Base-by-base conservation (phyloP, 2,113 vertebrate genomes). In the Bubalus kerabau region DNA sequence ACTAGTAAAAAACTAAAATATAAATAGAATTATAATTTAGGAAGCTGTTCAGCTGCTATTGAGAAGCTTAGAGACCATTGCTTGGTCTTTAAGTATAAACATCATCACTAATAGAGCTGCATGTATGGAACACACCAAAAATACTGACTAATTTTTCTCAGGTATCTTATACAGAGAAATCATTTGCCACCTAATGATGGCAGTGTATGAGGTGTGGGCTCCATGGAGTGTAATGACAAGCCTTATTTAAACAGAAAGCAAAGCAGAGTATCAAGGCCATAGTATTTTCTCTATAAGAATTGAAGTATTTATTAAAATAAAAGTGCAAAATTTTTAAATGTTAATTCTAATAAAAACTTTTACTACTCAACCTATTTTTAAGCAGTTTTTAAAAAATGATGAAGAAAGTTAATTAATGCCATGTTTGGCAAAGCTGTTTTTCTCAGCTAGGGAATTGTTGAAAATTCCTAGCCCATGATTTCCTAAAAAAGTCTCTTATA, bases 381-480 rank as follows among this genome's bases (percentile, higher is more conserved):
- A 54, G 4, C 21, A 43, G 62, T 89, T 93, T 96, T 96, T 76
- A 36, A 91, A 54, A 10, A 91, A 59, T 32, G 12, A n/a, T 54
- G 36, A 91, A 85, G 40, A 91, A 28, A 43, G 57, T 74, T 96
- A 95, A 80, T 57, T 87, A 71, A 74, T 62, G 9, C 56, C 32
- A 50, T 17, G 16, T 60, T 95, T 85, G 11, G 54, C 19, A 71
- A 95, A 85, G 78, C 2, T 36, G 28, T 82, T 97, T 94, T 92
- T 97, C 91, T 94, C 24, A 86, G 26, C 8, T 52, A 80, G 30
- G 94, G 19, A 92, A 92, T 92, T 94, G 24, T 71, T 90, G 32
- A 91, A 94, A 81, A 48, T 92, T 4, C 6, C 30, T 54, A 95
- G 48, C 23, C 40, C 21, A 21, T 57, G 23, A 71, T 88, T 94